Evolutionary conservation across 1,140 invertebrate species (phyloP).

Genomic region (Teleogryllus occipitalis): DNA sequence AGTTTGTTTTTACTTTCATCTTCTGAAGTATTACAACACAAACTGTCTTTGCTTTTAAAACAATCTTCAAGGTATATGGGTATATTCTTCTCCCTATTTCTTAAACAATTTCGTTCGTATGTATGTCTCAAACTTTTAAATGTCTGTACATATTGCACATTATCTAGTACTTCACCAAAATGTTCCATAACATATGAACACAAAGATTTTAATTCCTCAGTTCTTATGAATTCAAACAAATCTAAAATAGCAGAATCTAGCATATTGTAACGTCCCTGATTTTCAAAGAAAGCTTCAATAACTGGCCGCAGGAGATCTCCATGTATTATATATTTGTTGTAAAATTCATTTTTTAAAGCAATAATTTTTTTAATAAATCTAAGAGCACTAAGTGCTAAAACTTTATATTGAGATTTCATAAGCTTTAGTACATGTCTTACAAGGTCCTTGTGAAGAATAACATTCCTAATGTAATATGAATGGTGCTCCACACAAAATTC

Average conservation of each 20-base stretch:
- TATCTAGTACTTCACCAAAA: constrained; percentile 86
- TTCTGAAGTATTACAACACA: not conserved
- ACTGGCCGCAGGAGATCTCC: constrained; percentile 92
- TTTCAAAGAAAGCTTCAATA: constrained; percentile 90
- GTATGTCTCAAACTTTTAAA: constrained; percentile 84
- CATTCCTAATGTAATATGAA: not conserved
- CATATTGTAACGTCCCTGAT: constrained; percentile 96
- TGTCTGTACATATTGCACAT: constrained; percentile 93
- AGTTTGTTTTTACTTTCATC: not conserved
- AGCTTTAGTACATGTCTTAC: not conserved
- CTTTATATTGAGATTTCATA: not conserved
- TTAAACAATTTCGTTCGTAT: constrained; percentile 91
- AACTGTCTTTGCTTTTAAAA: not conserved
- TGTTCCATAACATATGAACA: constrained; percentile 91
- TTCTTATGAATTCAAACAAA: constrained; percentile 97
- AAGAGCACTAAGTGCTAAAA: constrained; percentile 50
- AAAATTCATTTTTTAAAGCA: constrained; percentile 96
- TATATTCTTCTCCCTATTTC: constrained; percentile 67
- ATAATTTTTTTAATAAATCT: constrained; percentile 96
- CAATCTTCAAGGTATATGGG: not conserved
- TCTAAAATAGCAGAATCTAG: constrained; percentile 97
- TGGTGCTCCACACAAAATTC: not conserved
- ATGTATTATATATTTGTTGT: constrained; percentile 93
- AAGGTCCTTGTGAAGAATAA: not conserved
- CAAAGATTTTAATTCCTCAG: constrained; percentile 93